Percentiles rank a stretch among this genome's conserved stretches.
Evolutionary conservation across 2,113 vertebrate genomes (phyloP).

Genomic region (Microcebus tavaratra): DNA sequence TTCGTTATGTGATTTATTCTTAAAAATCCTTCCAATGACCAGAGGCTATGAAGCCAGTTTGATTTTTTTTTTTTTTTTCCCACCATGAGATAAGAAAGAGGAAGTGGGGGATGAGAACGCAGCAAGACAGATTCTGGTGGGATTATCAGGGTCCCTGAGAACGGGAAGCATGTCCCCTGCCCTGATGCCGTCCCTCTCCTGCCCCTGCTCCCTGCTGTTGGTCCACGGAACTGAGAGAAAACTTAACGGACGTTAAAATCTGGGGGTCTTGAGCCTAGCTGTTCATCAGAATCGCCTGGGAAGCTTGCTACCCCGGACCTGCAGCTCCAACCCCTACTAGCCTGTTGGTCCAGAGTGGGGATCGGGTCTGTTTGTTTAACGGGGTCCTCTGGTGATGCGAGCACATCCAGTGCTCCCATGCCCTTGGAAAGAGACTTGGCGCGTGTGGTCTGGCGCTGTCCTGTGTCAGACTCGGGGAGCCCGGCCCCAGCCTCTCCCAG

Average conservation of each 20-base stretch:
- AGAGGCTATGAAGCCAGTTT: not conserved
- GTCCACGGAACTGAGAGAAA: not conserved
- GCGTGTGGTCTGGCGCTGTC: rapidly evolving
- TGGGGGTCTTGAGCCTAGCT: not conserved
- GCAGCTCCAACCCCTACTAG: not conserved
- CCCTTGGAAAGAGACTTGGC: not conserved
- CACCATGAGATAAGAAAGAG: not conserved
- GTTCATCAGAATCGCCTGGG: not conserved
- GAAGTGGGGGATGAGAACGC: not conserved
- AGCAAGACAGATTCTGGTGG: not conserved
- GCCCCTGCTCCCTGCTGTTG: not conserved
- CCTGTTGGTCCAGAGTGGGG: not conserved
- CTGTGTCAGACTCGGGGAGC: not conserved
- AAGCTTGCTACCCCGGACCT: not conserved
- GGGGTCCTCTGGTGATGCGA: not conserved
- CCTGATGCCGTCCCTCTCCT: not conserved
- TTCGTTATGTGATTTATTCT: not conserved
- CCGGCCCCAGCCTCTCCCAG: not conserved
- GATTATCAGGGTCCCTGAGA: not conserved
- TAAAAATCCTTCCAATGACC: not conserved
- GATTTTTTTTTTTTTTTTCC: not conserved
- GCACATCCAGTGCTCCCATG: not conserved
- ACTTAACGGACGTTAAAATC: not conserved
- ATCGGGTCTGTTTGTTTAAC: not conserved
- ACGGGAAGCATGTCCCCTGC: rapidly evolving